Evolutionary conservation across 2,113 vertebrate species (phyloP), one percentile per base, ranked within the genome.

Genomic region (Zapornia atra): DNA sequence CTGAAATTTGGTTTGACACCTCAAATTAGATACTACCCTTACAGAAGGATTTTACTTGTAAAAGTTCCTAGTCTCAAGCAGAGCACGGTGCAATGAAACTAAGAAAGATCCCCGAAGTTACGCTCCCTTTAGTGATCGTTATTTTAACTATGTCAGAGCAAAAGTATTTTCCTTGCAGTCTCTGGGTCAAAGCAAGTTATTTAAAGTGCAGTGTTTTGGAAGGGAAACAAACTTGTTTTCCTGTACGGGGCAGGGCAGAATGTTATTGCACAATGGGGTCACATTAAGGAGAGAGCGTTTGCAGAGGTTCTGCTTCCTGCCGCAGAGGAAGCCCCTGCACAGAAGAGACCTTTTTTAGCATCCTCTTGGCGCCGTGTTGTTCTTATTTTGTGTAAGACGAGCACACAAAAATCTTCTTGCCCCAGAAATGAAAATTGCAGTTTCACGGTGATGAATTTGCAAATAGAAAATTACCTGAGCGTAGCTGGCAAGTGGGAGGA

Each of bases 191-290:
- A 92, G 14, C 50, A 73, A 53, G 60, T 61, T 90, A 87, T 71
- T 89, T 70, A 63, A 82, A 82, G 59, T 38, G 60, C 6, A 0
- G 3, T 73, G 83, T 86, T 84, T 82, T 90, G 53, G 94, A 92
- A 93, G 66, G 88, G 92, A 96, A 96, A 90, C 65, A 61, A 94
- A 50, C 56, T 42, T 68, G 28, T 63, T 94, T 97, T 93, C 88
- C 80, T 85, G 79, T 63, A 7, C 54, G 54, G 60, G 86, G 90
- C 61, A 81, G 86, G 68, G 88, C 83, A 21, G 17, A 18, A 46
- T 86, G 21, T 71, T 6, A 11, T 96, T 94, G 80, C 77, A 94
- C 93, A 97, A 96, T 42, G 11, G 85, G 69, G 87, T 73, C 75
- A 78, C 77, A 25, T 21, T 57, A 48, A 82, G 53, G 60, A 56